Percentiles rank a stretch among this genome's conserved stretches.
Evolutionary conservation across 1,140 invertebrate genomes (phyloP).

Genomic region (Heliconius melpomene): DNA sequence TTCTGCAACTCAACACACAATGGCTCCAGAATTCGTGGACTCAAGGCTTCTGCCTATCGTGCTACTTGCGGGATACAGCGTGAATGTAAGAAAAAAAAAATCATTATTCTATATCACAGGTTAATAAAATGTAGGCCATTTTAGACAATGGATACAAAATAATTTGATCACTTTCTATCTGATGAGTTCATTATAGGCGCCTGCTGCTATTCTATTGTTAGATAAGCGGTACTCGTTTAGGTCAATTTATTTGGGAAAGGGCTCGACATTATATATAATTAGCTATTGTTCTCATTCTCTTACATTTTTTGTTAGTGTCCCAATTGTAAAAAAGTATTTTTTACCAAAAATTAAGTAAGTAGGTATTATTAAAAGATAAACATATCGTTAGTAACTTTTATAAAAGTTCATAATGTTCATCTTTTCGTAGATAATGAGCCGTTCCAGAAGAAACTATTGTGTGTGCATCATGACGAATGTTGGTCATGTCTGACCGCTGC

Average conservation of each 20-base stretch:
- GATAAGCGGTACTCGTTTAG: conserved; percentile 9
- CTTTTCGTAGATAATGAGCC: conserved; percentile 56
- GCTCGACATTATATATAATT: not conserved
- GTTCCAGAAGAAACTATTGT: conserved; percentile 66
- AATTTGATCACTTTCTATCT: conserved; percentile 18
- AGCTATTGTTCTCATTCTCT: not conserved
- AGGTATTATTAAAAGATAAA: not conserved
- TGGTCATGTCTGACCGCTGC: conserved; percentile 67
- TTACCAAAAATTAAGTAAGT: not conserved
- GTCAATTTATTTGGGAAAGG: conserved; percentile 17
- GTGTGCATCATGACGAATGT: conserved; percentile 72
- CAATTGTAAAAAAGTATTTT: not conserved
- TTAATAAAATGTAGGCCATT: not conserved
- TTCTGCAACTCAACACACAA: no score
- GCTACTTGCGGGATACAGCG: no score
- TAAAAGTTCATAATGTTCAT: not conserved
- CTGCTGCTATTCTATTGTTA: conserved; percentile 16
- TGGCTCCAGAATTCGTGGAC: no score
- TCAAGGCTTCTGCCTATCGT: no score
- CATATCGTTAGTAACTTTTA: no score
- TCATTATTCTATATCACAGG: not conserved
- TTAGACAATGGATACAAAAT: conserved; percentile 10
- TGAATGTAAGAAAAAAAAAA: no score
- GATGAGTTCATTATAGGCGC: conserved; percentile 20
- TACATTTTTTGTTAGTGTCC: not conserved